Conservation (phyloP, 1,140 invertebrate species). For the Pentalonia nigronervosa region DNA sequence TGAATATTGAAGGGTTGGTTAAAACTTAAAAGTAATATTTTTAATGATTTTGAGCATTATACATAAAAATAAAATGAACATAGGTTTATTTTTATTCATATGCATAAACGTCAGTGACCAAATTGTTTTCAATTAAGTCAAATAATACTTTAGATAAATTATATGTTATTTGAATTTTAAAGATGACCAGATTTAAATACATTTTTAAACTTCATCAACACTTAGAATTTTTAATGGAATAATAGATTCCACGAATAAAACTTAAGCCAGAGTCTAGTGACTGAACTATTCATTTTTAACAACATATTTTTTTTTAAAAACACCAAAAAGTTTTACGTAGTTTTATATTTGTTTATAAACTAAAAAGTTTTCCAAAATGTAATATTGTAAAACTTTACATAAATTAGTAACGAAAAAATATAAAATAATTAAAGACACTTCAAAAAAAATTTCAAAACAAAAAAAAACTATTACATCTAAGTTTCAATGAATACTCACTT, state of each 20-base stretch:
- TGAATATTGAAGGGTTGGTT: background rate
- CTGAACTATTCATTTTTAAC: background rate
- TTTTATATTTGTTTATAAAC: background rate
- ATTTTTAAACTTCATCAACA: background rate
- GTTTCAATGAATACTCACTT: background rate
- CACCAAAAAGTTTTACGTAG: background rate
- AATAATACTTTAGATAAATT: background rate
- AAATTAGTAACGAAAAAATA: background rate
- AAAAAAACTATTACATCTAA: background rate
- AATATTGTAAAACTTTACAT: background rate
- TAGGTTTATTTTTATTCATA: background rate
- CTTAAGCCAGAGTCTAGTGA: background rate
- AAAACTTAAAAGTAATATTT: background rate
- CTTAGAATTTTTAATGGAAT: background rate
- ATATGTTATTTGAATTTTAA: background rate
- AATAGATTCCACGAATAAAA: background rate
- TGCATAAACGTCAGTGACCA: background rate
- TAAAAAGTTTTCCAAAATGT: background rate
- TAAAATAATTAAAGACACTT: background rate
- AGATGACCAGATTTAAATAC: background rate
- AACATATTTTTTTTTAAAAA: background rate
- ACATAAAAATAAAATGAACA: background rate
- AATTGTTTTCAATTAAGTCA: background rate
- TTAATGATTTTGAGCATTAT: background rate
- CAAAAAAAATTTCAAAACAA: background rate